Base-by-base conservation (phyloP, 2,797 vertebrate genomes). In the Xenops minutus region DNA sequence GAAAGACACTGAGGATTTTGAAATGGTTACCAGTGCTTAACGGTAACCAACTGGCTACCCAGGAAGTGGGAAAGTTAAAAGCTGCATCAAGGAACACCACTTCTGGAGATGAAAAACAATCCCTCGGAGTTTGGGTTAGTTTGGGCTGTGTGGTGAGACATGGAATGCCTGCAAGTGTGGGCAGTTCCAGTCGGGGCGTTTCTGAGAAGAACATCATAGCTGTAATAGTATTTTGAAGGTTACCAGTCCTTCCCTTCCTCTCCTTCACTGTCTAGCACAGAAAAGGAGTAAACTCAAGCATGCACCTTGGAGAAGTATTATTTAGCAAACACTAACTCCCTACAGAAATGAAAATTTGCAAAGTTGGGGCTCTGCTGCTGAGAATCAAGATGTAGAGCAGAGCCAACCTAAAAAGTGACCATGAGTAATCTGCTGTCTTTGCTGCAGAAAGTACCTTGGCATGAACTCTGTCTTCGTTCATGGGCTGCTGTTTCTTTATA, bases 31-130 rank as follows among this genome's bases (percentile, higher is more conserved):
- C 66, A 67, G 46, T 2, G 2, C 58, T 91, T 71, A 77, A 37
- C 15, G 1, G 18, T 62, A 75, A 88, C 34, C 46, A 32, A 92
- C 85, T 64, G 80, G 80, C 72, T 85, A 20, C 79, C 79, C 75
- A 54, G 91, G 87, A 90, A 92, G 69, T 84, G 89, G 77, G 68
- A 61, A 87, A 88, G 64, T 85, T 85, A 64, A 85, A 88, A 88
- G 69, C 68, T 94, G 64, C 73, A 82, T 55, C 68, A 87, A 67
- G 71, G 82, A 92, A 48, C 91, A 82, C 6, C 76, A 88, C 27
- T 39, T 75, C 59, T 78, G 81, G 73, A 68, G 73, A 66, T 16
- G 46, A 71, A 93, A 73, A 89, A 69, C 63, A 75, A 34, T 52
- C 51, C 74, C 75, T 82, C 3, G 0, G 72, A 78, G 74, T 89